Conservation (phyloP, 2,113 vertebrate genomes). For the Corvus hawaiiensis region DNA sequence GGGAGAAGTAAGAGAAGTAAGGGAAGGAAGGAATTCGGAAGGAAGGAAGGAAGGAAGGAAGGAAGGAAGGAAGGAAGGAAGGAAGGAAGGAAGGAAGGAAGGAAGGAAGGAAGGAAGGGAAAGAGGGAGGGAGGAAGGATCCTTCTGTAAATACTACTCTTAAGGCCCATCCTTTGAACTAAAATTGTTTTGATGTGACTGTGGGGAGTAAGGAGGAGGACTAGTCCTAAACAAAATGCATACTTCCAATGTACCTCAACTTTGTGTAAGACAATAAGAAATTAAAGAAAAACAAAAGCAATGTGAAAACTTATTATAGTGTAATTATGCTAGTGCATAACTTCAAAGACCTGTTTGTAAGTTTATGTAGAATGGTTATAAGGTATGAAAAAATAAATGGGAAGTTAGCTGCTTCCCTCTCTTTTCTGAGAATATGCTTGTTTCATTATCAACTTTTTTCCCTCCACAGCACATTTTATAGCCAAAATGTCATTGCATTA, state of each 20-base stretch:
- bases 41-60: too few species aligned
- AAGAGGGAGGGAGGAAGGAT: background rate
- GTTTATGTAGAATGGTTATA: background rate
- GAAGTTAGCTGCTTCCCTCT: background rate
- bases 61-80: background rate
- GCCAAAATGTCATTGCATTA: constrained; percentile 24
- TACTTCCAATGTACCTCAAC: background rate
- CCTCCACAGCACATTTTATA: constrained; percentile 16
- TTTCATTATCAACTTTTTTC: constrained; percentile 38
- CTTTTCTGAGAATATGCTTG: background rate
- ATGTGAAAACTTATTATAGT: background rate
- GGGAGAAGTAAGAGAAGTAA: too few species aligned
- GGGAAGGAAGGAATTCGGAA: too few species aligned
- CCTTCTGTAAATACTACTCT: background rate
- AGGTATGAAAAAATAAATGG: constrained; percentile 29
- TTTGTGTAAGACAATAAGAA: background rate
- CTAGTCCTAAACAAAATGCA: background rate
- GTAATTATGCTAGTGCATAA: constrained; percentile 19
- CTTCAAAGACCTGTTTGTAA: constrained; percentile 32
- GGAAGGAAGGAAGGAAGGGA: too few species aligned
- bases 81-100: background rate
- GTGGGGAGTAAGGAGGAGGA: background rate
- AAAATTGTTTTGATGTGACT: background rate
- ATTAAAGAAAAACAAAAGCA: constrained; percentile 4
- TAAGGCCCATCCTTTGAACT: background rate